Evolutionary conservation across 2,888 invertebrate species (phyloP).

Genomic region (Acrocera orbiculus): DNA sequence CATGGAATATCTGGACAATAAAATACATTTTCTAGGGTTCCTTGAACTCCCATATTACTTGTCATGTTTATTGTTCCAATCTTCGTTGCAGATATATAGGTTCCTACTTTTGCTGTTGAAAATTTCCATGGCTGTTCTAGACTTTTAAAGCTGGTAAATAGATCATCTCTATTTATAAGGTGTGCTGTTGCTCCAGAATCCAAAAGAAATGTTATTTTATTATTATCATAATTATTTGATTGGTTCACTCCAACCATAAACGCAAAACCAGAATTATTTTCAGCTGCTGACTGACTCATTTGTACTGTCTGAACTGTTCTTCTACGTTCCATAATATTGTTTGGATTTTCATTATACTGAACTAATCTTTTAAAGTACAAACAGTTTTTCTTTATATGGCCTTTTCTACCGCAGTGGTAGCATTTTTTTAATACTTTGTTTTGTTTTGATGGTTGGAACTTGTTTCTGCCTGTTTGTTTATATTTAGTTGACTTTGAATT

Average conservation of each 20-base stretch:
- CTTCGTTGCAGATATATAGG: neutral
- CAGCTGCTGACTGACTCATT: neutral
- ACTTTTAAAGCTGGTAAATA: neutral
- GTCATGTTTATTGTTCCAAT: neutral
- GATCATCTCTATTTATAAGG: too few relatives aligned
- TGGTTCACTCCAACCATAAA: slow-evolving; percentile 8
- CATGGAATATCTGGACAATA: slow-evolving; percentile 19
- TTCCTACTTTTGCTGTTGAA: slow-evolving; percentile 15
- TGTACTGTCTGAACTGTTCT: neutral
- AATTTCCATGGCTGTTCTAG: slow-evolving; percentile 17
- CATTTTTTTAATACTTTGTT: slow-evolving; percentile 12
- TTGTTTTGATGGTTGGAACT: slow-evolving; percentile 1
- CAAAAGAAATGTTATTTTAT: too few relatives aligned
- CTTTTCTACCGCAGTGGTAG: slow-evolving; percentile 18
- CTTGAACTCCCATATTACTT: slow-evolving; percentile 11
- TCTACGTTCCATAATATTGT: too few relatives aligned
- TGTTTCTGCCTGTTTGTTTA: too few relatives aligned
- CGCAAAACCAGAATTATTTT: neutral
- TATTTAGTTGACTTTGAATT: too few relatives aligned
- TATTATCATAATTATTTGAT: neutral
- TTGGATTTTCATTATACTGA: neutral
- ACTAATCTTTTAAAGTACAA: slow-evolving; percentile 13
- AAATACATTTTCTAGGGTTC: slow-evolving; percentile 11
- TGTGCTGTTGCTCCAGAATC: too few relatives aligned
- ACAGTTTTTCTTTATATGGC: slow-evolving; percentile 19